Conservation (phyloP, 1,140 invertebrate genomes). For the Aradophagus sp. region DNA sequence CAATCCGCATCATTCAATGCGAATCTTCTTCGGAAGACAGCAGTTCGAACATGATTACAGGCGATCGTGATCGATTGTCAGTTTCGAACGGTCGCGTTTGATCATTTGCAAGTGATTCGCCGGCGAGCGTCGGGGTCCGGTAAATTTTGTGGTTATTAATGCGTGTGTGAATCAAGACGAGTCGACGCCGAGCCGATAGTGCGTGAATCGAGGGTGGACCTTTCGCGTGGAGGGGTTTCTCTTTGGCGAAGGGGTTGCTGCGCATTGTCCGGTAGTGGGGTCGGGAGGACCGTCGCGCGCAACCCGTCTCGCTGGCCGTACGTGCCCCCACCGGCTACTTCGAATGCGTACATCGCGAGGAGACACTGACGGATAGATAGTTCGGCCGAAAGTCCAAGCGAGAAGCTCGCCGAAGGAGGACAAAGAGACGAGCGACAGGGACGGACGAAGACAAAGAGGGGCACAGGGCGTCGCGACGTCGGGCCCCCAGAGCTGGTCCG, state of each 20-base stretch:
- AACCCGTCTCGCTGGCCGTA: conserved; percentile 51
- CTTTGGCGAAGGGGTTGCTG: conserved; percentile 32
- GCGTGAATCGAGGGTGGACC: conserved; percentile 58
- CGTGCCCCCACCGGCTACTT: conserved; percentile 24
- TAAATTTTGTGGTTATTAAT: not conserved
- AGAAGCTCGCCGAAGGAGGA: conserved; percentile 12
- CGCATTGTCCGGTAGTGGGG: conserved; percentile 28
- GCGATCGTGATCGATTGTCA: conserved; percentile 19
- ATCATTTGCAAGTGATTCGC: too few relatives aligned
- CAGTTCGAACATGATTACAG: conserved; percentile 10
- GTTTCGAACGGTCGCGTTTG: too few relatives aligned
- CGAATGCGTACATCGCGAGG: conserved; percentile 27
- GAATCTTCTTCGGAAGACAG: conserved; percentile 21
- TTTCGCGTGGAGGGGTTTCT: conserved; percentile 28
- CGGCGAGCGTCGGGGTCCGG: not conserved
- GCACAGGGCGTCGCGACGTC: conserved; percentile 66
- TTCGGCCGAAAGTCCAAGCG: conserved; percentile 7
- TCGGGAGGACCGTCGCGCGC: conserved; percentile 55
- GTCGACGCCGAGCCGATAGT: conserved; percentile 22
- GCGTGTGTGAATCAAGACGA: not conserved
- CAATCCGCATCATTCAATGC: too few relatives aligned
- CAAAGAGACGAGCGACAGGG: conserved; percentile 21
- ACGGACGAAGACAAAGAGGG: conserved; percentile 34
- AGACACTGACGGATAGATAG: conserved; percentile 15
- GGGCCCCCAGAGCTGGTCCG: conserved; percentile 66